Evolutionary conservation across 2,888 invertebrate genomes (phyloP), one percentile per base, ranked within the genome.

Genomic region (Sinotaia quadrata): DNA sequence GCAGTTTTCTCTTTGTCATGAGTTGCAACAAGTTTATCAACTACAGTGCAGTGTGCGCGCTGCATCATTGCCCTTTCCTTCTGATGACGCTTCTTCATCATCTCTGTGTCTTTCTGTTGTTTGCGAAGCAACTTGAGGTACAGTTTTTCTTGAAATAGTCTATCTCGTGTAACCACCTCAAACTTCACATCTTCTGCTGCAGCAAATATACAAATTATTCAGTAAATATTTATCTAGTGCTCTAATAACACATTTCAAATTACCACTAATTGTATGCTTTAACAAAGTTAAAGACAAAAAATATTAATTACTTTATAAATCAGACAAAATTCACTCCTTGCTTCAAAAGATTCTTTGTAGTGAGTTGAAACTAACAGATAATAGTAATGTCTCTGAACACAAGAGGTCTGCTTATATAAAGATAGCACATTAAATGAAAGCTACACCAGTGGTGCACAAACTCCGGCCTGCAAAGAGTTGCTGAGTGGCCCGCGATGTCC

Each of bases 51-150:
- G 88, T 98, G 90, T 68, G 88, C 88, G 75, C 88, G 97, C 89
- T 98, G 98, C 87, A 98, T 92, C 34, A 93, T 89, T 84, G 93
- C 91, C 86, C 96, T 93, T 89, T 98, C 98, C 87, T 99, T 99
- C 77, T 93, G 91, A 83, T 98, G 98, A 67, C 94, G 93, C 87
- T 97, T 98, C 86, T 93, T 93, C 89, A 98, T 90, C 5, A 94
- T 91, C 69, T 98, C 98, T 61, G 85, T 62, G 52, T 99, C 98
- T 85, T 99, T 99, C 88, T 95, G 94, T 85, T 98, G 97, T 87
- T 98, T 98, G 83, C 96, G 94, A 57, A 94, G 92, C 41, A 95
- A 93, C 90, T 99, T 99, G 59, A 81, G 76, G 76, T 79, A 87
- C 31, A 73, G 75, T 75, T 87, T 87, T 72, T 86, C 85, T 47